Conservation (phyloP, 1,140 invertebrate species). For the Diorhabda elongata region DNA sequence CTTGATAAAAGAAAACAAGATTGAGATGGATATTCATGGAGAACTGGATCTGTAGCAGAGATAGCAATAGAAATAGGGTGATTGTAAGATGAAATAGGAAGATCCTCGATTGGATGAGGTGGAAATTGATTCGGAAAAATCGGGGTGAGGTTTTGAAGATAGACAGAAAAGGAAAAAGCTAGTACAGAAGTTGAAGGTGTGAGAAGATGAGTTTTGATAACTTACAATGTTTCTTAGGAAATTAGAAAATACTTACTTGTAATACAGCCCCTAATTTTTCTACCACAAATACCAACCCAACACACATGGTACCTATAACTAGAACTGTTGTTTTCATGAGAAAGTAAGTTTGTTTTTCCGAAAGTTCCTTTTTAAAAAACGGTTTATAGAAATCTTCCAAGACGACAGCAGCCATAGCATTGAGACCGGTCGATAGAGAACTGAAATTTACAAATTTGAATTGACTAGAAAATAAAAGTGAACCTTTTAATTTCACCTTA, state of each 20-base stretch:
- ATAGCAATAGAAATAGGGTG: too few species aligned
- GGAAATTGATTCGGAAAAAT: too few species aligned
- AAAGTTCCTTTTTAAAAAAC: constrained; percentile 53
- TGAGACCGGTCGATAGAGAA: constrained; percentile 74
- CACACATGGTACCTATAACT: constrained; percentile 58
- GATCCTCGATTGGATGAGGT: too few species aligned
- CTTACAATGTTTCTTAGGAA: too few species aligned
- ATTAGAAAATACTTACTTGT: constrained; percentile 55
- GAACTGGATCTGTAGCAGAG: too few species aligned
- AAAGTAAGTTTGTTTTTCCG: constrained; percentile 59
- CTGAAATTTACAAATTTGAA: constrained; percentile 49
- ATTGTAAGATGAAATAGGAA: too few species aligned
- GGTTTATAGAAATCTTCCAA: constrained; percentile 75
- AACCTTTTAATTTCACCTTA: constrained; percentile 49
- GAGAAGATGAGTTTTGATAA: constrained; percentile 43
- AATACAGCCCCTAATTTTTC: constrained; percentile 66
- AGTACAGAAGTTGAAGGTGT: constrained; percentile 50
- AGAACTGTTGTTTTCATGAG: constrained; percentile 67
- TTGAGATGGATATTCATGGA: too few species aligned
- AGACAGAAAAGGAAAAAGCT: background rate
- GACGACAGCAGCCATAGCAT: constrained; percentile 77
- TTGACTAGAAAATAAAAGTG: background rate
- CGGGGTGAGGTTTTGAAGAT: too few species aligned
- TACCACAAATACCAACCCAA: constrained; percentile 63
- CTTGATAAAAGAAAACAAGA: too few species aligned